Conservation (phyloP, 2,113 vertebrate genomes). For the Puffinus mauretanicus region DNA sequence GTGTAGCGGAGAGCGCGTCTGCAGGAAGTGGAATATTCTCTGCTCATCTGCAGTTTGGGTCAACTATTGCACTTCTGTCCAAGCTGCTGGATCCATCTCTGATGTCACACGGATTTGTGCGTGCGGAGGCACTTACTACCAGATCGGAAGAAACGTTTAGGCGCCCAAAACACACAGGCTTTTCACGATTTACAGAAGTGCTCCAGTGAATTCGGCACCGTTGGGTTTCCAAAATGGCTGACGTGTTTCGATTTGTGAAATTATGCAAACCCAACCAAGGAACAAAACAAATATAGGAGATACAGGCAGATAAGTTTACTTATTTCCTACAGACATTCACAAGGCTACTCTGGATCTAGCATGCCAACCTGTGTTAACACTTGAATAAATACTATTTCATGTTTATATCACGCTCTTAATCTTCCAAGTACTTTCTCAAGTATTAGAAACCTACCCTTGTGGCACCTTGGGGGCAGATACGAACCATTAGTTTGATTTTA, state of each 20-base stretch:
- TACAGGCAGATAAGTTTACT: neutral
- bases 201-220: neutral
- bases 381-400: neutral
- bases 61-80: neutral
- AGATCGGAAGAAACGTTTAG: neutral
- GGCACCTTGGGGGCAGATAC: neutral
- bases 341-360: neutral
- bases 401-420: neutral
- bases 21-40: neutral
- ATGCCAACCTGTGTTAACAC: neutral
- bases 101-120: fast-evolving
- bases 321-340: neutral
- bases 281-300: neutral
- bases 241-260: neutral
- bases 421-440: neutral
- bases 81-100: neutral
- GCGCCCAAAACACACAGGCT: neutral
- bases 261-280: neutral
- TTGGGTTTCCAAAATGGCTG: neutral
- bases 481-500: neutral
- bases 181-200: neutral
- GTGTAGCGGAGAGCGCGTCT: neutral
- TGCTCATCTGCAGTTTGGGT: neutral
- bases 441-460: neutral
- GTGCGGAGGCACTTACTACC: neutral